These are phyloP conservation scores for Sipha flava DNA, from an alignment of 1,140 invertebrate genomes.

Conservation along the genomic window DNA sequence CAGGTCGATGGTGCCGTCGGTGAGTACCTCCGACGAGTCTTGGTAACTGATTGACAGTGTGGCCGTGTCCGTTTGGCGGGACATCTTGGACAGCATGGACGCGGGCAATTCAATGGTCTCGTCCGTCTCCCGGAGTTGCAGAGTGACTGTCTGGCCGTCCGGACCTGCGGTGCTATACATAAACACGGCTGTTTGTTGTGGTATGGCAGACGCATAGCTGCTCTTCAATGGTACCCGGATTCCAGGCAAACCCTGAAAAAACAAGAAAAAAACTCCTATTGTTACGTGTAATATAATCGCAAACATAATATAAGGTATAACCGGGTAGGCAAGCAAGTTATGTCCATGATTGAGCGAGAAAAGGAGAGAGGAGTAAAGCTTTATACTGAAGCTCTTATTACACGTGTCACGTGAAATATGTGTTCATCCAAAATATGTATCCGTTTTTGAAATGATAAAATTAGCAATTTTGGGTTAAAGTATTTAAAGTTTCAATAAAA, in stretches of 20 bases:
- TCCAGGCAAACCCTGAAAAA: constrained; percentile 47
- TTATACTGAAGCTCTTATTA: too few relatives aligned
- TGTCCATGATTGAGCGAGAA: too few relatives aligned
- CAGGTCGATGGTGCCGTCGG: constrained; percentile 41
- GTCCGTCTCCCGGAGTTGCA: constrained; percentile 48
- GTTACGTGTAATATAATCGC: too few relatives aligned
- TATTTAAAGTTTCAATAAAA: too few relatives aligned
- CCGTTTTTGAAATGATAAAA: too few relatives aligned
- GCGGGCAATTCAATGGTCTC: constrained; percentile 39
- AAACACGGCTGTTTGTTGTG: constrained; percentile 45
- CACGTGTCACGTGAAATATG: too few relatives aligned
- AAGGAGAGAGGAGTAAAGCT: too few relatives aligned
- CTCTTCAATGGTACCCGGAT: constrained; percentile 49
- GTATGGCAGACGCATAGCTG: constrained; percentile 43
- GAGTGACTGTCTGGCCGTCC: constrained; percentile 46
- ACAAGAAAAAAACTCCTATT: constrained; percentile 38
- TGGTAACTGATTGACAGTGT: constrained; percentile 48
- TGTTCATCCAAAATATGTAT: too few relatives aligned
- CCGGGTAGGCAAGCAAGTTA: too few relatives aligned
- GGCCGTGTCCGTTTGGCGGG: constrained; percentile 45
- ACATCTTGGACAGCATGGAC: constrained; percentile 45
- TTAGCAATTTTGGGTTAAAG: too few relatives aligned
- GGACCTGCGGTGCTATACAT: constrained; percentile 47
- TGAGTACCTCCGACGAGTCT: constrained; percentile 45
- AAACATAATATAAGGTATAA: too few relatives aligned